A percentile compares a stretch with the other conserved stretches of the same genome.
phyloP scores from a whole-genome alignment of 2,797 vertebrate genomes.

The Pristis pectinata region DNA sequence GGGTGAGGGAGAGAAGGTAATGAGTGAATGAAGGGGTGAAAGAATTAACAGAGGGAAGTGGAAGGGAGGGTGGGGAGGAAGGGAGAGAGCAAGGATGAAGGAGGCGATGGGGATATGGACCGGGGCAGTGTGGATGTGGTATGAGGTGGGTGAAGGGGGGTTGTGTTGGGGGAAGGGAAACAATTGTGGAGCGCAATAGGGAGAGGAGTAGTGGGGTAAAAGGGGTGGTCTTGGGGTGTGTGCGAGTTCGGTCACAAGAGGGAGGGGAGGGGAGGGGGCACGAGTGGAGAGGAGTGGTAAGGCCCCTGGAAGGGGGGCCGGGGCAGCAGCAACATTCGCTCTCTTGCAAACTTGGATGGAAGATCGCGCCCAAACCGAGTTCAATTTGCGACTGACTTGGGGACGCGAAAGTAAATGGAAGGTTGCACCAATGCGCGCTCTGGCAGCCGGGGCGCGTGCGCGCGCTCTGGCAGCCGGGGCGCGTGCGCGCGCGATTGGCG shows the following conservation, averaged over 20 bases:
- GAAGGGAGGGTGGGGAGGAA: too few relatives aligned
- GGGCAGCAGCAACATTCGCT: not conserved
- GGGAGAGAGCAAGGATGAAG: too few relatives aligned
- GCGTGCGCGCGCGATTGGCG: not conserved
- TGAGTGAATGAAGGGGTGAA: too few relatives aligned
- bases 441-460: not conserved
- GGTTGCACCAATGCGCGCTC: not conserved
- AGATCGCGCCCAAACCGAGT: not conserved
- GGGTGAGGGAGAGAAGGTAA: too few relatives aligned
- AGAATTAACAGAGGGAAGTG: too few relatives aligned
- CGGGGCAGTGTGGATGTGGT: too few relatives aligned
- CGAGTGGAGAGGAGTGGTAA: not conserved
- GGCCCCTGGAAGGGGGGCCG: not conserved
- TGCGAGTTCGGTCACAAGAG: too few relatives aligned
- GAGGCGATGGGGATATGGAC: too few relatives aligned
- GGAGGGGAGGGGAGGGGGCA: not conserved
- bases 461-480: not conserved
- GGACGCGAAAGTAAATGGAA: not conserved
- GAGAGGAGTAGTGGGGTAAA: too few relatives aligned
- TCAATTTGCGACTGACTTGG: not conserved
- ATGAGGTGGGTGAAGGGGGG: not conserved
- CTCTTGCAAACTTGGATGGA: too few relatives aligned
- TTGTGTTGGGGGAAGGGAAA: not conserved
- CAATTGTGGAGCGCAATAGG: too few relatives aligned
- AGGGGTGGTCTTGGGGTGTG: too few relatives aligned